Evolutionary conservation across 2,113 vertebrate genomes (phyloP).

Genomic region (Osmerus eperlanus): DNA sequence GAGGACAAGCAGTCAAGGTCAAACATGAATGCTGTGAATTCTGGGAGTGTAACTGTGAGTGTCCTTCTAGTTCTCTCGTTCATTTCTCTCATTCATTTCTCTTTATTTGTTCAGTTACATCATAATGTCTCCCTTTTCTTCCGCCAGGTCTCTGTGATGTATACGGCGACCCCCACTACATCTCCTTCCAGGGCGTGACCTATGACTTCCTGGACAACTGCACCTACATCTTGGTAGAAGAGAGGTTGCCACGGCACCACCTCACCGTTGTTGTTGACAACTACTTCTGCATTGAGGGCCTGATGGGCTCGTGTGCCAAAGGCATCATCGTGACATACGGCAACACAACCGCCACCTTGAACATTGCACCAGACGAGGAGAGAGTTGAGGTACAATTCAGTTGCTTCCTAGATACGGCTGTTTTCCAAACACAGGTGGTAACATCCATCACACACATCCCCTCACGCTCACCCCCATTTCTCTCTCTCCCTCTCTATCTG

Average conservation of each 20-base stretch:
- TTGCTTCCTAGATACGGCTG: background rate
- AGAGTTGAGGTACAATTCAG: slow-evolving; percentile 45
- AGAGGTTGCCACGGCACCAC: slow-evolving; percentile 44
- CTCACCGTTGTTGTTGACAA: slow-evolving; percentile 70
- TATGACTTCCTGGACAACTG: slow-evolving; percentile 65
- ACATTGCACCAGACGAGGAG: background rate
- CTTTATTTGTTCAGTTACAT: background rate
- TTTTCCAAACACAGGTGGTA: background rate
- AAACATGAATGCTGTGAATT: slow-evolving; percentile 62
- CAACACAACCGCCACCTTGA: slow-evolving; percentile 50
- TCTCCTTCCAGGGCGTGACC: slow-evolving; percentile 55
- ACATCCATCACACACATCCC: background rate
- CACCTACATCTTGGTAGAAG: slow-evolving; percentile 68
- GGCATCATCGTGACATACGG: slow-evolving; percentile 62
- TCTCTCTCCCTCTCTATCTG: background rate
- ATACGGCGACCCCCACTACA: slow-evolving; percentile 74
- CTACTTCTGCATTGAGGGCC: slow-evolving; percentile 23
- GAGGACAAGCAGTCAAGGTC: slow-evolving; percentile 36
- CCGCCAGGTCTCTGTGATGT: slow-evolving; percentile 65
- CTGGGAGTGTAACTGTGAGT: slow-evolving; percentile 72
- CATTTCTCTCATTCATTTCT: background rate
- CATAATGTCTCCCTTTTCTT: background rate
- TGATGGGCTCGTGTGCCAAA: slow-evolving; percentile 54
- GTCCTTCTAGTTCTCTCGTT: background rate
- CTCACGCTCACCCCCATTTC: background rate